phyloP scores from a whole-genome alignment of 2,888 invertebrate genomes.

The Oligia fasciuncula region DNA sequence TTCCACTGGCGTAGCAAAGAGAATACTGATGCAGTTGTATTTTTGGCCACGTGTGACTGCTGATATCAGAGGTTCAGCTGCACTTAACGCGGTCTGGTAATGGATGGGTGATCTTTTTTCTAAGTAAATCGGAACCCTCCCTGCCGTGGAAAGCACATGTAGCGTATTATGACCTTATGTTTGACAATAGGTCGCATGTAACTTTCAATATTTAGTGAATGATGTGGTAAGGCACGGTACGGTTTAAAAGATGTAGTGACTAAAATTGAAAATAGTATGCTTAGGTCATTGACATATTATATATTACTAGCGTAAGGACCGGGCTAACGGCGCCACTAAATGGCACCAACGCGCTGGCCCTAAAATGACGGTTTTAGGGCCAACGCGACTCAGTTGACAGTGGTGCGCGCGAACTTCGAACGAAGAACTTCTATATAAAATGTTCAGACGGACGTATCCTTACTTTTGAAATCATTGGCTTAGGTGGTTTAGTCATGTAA shows the following conservation, averaged over 20 bases:
- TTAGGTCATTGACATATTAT: no score
- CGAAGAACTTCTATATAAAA: no score
- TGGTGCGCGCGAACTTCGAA: no score
- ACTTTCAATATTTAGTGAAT: not conserved
- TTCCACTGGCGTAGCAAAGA: conserved; percentile 22
- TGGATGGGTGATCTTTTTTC: not conserved
- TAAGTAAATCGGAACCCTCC: not conserved
- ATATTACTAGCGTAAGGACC: no score
- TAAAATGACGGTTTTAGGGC: no score
- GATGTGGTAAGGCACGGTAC: not conserved
- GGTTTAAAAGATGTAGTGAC: not conserved
- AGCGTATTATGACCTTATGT: no score
- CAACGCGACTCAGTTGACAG: no score
- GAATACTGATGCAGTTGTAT: not conserved
- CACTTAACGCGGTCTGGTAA: not conserved
- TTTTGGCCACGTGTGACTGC: not conserved
- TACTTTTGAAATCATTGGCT: no score
- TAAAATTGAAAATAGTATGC: not conserved
- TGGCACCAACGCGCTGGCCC: no score
- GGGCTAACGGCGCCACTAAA: no score
- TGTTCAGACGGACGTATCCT: no score
- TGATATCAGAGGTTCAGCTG: not conserved
- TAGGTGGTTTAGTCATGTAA: no score
- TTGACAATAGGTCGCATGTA: not conserved
- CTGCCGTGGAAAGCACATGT: not conserved